Percentiles rank a stretch among this genome's conserved stretches.
Evolutionary conservation across 2,113 vertebrate genomes (phyloP).

Genomic region (Dasyornis broadbenti): DNA sequence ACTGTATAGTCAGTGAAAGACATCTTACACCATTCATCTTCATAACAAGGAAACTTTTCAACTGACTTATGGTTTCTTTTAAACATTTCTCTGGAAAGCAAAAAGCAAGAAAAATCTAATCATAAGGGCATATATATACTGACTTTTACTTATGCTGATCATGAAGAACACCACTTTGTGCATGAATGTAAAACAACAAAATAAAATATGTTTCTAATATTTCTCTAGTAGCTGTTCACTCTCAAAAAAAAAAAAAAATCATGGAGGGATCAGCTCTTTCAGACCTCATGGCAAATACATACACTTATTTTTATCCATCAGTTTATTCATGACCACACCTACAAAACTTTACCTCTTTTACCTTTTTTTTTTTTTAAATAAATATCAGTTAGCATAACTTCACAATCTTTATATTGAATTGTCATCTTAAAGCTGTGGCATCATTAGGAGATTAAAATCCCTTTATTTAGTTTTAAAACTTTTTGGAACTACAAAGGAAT

Average conservation of each 20-base stretch:
- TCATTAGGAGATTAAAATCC: background rate
- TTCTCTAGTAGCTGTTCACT: background rate
- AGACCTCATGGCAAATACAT: background rate
- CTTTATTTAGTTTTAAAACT: background rate
- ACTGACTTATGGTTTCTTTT: slow-evolving; percentile 67
- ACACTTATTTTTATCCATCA: background rate
- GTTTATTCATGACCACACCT: background rate
- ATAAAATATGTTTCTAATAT: background rate
- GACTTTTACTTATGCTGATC: background rate
- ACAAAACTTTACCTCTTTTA: background rate
- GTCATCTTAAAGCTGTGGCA: background rate
- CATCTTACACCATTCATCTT: slow-evolving; percentile 81
- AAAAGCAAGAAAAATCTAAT: background rate
- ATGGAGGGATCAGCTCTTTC: background rate
- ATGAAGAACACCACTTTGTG: background rate
- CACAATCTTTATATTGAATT: background rate
- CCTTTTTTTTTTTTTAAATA: background rate
- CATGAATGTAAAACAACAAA: background rate
- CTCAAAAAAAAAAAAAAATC: background rate
- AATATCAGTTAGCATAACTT: background rate
- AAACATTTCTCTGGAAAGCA: slow-evolving; percentile 80
- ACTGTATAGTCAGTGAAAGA: slow-evolving; percentile 80
- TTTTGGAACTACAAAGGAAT: background rate
- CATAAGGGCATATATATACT: background rate
- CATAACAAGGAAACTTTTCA: slow-evolving; percentile 77